phyloP scores from a whole-genome alignment of 2,113 vertebrate genomes.

The Ptyas mucosa region DNA sequence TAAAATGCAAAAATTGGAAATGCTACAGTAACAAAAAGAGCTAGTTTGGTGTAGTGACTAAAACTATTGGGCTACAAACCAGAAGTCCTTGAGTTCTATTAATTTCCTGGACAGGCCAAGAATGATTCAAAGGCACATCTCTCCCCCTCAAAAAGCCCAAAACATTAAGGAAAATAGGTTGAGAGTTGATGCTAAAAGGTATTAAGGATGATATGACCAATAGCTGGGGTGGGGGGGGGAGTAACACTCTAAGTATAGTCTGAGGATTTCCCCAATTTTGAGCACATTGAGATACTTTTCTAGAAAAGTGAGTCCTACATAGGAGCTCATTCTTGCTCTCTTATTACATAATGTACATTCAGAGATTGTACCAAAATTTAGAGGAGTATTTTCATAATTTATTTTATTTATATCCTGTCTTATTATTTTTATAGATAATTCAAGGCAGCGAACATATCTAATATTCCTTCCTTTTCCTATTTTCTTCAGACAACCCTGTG shows the following conservation, averaged over 20 bases:
- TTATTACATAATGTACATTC: not conserved
- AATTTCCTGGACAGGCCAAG: not conserved
- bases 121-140: not conserved
- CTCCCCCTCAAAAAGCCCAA: not conserved
- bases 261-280: conserved; percentile 5
- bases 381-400: not conserved
- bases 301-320: not conserved
- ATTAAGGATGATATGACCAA: not conserved
- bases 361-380: not conserved
- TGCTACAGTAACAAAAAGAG: not conserved
- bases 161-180: not conserved
- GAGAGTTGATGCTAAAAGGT: conserved; percentile 28
- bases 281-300: not conserved
- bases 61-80: not conserved
- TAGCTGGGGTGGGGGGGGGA: conserved; percentile 3
- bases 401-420: not conserved
- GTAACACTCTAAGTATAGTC: not conserved
- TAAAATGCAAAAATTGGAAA: not conserved
- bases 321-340: not conserved
- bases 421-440: too few species aligned
- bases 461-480: too few species aligned
- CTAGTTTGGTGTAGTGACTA: not conserved
- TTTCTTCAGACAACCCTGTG: too few species aligned
- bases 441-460: too few species aligned
- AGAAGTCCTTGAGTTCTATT: not conserved